Percentiles rank a stretch among this genome's conserved stretches.
Evolutionary conservation across 2,797 vertebrate genomes (phyloP).

Genomic region (Semotilus atromaculatus): DNA sequence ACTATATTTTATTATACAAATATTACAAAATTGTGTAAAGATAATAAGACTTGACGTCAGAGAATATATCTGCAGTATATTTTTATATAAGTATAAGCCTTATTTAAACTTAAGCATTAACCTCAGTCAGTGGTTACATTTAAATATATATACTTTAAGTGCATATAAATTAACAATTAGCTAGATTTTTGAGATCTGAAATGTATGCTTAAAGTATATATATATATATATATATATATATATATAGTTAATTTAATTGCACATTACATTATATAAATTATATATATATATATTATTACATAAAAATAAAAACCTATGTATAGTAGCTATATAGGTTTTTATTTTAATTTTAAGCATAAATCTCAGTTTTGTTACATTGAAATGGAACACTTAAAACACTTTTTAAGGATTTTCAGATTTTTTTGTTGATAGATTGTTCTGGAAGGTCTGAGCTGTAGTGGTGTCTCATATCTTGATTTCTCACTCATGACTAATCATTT

Average conservation of each 20-base stretch:
- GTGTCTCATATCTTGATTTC: constrained; percentile 43
- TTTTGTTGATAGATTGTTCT: constrained; percentile 48
- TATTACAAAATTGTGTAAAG: not conserved
- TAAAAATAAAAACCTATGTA: too few species aligned
- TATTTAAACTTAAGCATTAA: not conserved
- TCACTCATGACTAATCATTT: constrained; percentile 57
- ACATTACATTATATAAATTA: not conserved
- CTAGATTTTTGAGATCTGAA: not conserved
- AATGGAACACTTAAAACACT: not conserved
- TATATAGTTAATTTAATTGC: not conserved
- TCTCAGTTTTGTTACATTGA: not conserved
- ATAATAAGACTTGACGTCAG: not conserved
- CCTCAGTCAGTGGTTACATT: not conserved
- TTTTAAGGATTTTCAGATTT: not conserved
- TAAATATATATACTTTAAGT: too few species aligned
- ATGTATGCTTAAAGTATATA: not conserved
- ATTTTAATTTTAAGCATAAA: not conserved
- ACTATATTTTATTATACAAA: not conserved
- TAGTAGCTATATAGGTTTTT: not conserved
- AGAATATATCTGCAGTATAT: not conserved
- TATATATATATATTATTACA: not conserved
- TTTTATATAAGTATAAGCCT: not conserved
- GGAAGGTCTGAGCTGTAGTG: constrained; percentile 48
- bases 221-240: not conserved
- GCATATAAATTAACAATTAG: not conserved